Evolutionary conservation across 2,113 vertebrate species (phyloP), one percentile per base, ranked within the genome.

Genomic region (Corythoichthys haematopterus): DNA sequence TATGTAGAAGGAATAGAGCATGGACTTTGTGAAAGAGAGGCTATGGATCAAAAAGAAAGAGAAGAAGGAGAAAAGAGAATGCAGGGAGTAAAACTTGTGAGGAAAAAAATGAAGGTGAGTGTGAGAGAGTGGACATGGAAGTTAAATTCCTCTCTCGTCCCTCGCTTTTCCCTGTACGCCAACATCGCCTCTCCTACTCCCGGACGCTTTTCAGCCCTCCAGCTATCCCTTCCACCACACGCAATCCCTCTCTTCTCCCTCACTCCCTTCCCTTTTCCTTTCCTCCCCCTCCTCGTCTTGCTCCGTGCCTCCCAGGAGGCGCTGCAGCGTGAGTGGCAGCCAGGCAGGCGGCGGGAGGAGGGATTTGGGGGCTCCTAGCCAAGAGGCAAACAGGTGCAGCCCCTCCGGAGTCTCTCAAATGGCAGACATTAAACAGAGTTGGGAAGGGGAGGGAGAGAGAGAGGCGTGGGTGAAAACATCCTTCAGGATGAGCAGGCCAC

Each of bases 381-480:
- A 91, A 90, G 81, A 91, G 91, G 91, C 89, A 92, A 91, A 92
- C 89, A 93, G 91, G 90, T 91, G 91, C 91, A 92, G 86, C 80
- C 91, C 90, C 89, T 90, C 89, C 86, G 85, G 88, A 92, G 88
- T 89, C 89, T 89, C 88, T 91, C 89, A 89, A 90, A 89, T 91
- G 90, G 91, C 90, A 90, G 86, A 89, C 88, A 88, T 90, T 89
- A 91, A 91, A 92, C 89, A 74, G 78, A 85, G 86, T 74, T 75
- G 38, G 69, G 63, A 58, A 71, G 68, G 68, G 70, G 72, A 20
- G 53, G 74, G 65, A 70, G 7, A 11, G 72, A 68, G 68, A 68
- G 72, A 20, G 66, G 75, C 71, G 64, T 68, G 79, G 87, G 87
- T 85, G 82, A 89, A 91, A 91, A 89, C 84, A 91, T 90, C 88